A percentile compares a stretch with the other conserved stretches of the same genome.
Conservation (phyloP, 1,140 invertebrate genomes). For the Aphelinus atriplicis region DNA sequence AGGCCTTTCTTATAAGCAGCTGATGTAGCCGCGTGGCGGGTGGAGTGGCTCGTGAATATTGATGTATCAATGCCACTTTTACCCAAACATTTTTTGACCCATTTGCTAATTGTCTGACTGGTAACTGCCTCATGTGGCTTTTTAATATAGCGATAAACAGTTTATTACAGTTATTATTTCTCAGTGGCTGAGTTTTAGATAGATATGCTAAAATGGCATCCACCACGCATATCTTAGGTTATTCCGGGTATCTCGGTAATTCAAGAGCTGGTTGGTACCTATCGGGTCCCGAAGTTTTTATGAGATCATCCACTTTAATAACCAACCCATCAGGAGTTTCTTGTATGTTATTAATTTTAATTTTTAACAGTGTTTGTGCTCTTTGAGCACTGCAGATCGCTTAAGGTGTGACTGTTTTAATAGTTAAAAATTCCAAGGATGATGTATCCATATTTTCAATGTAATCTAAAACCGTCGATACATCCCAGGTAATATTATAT, state of each 20-base stretch:
- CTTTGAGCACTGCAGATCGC: slow-evolving; percentile 8
- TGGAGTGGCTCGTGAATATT: background rate
- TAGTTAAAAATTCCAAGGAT: slow-evolving; percentile 36
- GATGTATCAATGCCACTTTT: background rate
- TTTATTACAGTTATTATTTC: background rate
- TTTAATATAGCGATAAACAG: slow-evolving; percentile 32
- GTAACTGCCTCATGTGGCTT: slow-evolving; percentile 15
- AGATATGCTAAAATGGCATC: slow-evolving; percentile 3
- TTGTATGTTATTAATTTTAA: slow-evolving; percentile 17
- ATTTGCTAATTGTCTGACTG: background rate
- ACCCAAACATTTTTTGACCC: background rate
- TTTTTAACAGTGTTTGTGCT: slow-evolving; percentile 5
- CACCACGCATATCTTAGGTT: background rate
- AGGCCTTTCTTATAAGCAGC: slow-evolving; percentile 26
- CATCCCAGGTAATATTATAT: slow-evolving; percentile 50
- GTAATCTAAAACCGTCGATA: slow-evolving; percentile 44
- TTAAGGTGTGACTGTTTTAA: slow-evolving; percentile 44
- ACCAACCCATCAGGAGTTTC: background rate
- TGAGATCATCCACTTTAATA: slow-evolving; percentile 37
- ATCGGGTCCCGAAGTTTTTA: slow-evolving; percentile 43
- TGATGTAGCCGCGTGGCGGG: slow-evolving; percentile 29
- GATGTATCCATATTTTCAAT: slow-evolving; percentile 39
- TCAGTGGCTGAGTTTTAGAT: background rate
- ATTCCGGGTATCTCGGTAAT: slow-evolving; percentile 1
- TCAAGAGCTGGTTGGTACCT: background rate